These are phyloP conservation scores for Rhadina sibilatrix DNA, from an alignment of 2,113 vertebrate genomes.

Conservation along the genomic window DNA sequence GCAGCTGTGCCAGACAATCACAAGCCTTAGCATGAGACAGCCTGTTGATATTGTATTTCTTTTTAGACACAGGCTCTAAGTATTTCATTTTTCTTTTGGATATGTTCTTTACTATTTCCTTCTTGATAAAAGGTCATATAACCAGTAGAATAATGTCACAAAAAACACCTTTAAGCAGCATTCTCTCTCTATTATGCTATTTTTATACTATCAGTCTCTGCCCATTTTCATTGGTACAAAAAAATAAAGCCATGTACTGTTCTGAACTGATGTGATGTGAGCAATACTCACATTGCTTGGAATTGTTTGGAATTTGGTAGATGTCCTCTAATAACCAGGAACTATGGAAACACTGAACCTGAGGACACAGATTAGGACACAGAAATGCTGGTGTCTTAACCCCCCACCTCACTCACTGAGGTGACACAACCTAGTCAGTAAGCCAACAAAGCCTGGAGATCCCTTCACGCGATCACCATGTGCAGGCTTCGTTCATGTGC, in stretches of 20 bases:
- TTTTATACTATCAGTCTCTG: not conserved
- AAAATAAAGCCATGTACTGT: not conserved
- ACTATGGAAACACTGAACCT: not conserved
- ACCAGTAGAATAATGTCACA: not conserved
- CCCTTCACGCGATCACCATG: not conserved
- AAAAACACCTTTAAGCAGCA: not conserved
- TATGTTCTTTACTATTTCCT: not conserved
- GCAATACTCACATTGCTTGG: not conserved
- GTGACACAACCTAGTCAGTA: not conserved
- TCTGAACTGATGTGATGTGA: not conserved
- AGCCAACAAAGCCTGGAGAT: not conserved
- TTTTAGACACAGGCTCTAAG: not conserved
- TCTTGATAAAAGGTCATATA: not conserved
- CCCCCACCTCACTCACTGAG: not conserved
- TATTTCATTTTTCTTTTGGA: not conserved
- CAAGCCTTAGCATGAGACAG: slow-evolving; percentile 6
- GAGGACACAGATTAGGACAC: not conserved
- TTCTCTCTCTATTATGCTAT: not conserved
- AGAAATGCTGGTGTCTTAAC: not conserved
- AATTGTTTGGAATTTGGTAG: not conserved
- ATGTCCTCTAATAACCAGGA: not conserved
- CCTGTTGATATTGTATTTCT: slow-evolving; percentile 4
- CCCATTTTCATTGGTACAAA: not conserved
- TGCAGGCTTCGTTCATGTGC: not conserved
- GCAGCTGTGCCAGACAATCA: slow-evolving; percentile 48